Conservation (phyloP, 2,113 vertebrate genomes). For the Rattus rattus region DNA sequence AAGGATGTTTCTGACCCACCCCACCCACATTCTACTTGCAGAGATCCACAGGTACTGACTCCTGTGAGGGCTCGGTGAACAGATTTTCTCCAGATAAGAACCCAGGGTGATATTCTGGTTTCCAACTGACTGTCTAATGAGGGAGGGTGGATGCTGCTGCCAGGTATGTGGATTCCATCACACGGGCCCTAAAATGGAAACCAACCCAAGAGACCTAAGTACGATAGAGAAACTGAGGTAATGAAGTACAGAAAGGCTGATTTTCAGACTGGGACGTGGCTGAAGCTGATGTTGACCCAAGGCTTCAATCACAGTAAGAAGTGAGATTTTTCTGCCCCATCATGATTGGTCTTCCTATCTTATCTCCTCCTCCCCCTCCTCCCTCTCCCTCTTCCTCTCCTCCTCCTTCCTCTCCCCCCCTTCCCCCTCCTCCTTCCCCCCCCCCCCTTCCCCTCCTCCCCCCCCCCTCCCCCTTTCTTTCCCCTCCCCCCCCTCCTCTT, state of each 20-base stretch:
- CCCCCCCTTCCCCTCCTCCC: no score
- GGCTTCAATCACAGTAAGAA: not conserved
- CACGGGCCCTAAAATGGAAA: not conserved
- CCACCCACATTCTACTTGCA: no score
- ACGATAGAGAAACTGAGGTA: not conserved
- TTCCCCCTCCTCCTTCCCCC: no score
- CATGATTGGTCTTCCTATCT: not conserved
- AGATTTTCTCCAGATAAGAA: no score
- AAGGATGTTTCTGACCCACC: not conserved
- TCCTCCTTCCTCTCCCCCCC: no score
- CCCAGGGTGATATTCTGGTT: not conserved
- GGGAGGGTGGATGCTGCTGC: not conserved
- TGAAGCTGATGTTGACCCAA: no score
- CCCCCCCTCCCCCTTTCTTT: no score
- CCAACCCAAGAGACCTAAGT: not conserved
- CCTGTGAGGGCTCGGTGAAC: no score
- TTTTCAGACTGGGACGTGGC: not conserved
- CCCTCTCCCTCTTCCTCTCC: no score
- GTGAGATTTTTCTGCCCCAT: no score
- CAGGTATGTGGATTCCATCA: not conserved
- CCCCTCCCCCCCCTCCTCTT: no score
- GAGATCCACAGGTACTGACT: not conserved
- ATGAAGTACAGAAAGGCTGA: rapidly evolving
- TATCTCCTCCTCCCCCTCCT: not conserved
- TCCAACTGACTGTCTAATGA: no score